Evolutionary conservation across 2,797 vertebrate species (phyloP).

Genomic region (Sebastes taczanowskii): DNA sequence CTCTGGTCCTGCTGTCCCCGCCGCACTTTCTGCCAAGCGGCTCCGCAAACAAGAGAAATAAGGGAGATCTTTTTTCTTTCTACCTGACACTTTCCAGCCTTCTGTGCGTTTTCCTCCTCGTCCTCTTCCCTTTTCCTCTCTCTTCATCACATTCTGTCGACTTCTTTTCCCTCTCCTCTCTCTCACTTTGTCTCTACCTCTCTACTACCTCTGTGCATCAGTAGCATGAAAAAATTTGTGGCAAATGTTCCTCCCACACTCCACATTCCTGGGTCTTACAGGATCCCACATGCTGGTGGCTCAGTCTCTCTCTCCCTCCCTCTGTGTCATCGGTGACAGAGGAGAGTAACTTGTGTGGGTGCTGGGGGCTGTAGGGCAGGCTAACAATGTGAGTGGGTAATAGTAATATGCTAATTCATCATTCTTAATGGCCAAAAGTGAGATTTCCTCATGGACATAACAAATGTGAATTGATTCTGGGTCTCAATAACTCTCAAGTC

Average conservation of each 20-base stretch:
- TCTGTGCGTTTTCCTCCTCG: not conserved
- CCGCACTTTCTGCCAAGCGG: constrained; percentile 73
- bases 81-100: constrained; percentile 56
- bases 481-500: constrained; percentile 1
- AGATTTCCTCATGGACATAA: constrained; percentile 47
- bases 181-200: constrained; percentile 43
- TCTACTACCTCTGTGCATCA: constrained; percentile 56
- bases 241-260: constrained; percentile 76
- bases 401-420: constrained; percentile 58
- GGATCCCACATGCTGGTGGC: constrained; percentile 69
- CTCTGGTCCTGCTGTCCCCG: constrained; percentile 79
- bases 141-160: constrained; percentile 6
- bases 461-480: constrained; percentile 17
- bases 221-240: constrained; percentile 51
- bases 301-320: constrained; percentile 39
- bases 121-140: constrained; percentile 9
- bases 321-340: constrained; percentile 55
- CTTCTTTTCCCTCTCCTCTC: not conserved
- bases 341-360: constrained; percentile 67
- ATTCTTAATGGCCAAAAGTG: constrained; percentile 45
- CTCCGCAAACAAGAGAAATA: constrained; percentile 51
- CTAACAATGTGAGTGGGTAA: constrained; percentile 39
- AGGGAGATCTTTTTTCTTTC: not conserved
- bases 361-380: constrained; percentile 46
- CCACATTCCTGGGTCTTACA: constrained; percentile 71